Conservation (phyloP, 2,888 invertebrate species). For the Diaperis boleti region DNA sequence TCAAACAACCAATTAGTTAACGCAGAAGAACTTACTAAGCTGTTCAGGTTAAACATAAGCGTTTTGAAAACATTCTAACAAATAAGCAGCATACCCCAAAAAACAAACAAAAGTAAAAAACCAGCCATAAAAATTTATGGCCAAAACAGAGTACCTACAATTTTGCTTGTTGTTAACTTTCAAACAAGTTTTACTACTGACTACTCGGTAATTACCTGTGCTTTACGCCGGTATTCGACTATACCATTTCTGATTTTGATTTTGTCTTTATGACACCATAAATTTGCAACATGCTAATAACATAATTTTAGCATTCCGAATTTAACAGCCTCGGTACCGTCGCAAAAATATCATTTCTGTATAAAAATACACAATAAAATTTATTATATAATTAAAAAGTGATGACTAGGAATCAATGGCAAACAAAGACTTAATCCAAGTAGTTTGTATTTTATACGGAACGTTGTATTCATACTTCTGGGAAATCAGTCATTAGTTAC, state of each 20-base stretch:
- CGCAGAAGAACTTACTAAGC: no score
- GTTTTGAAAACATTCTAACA: not conserved
- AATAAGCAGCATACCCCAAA: not conserved
- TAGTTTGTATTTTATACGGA: not conserved
- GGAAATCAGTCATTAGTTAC: constrained; percentile 28
- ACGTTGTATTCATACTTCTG: constrained; percentile 7
- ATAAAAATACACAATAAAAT: constrained; percentile 1
- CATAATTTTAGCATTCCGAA: constrained; percentile 12
- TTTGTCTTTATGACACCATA: constrained; percentile 26
- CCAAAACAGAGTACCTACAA: constrained; percentile 15
- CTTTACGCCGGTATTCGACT: constrained; percentile 11
- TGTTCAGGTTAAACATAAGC: no score
- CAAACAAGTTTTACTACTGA: constrained; percentile 20
- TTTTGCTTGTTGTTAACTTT: constrained; percentile 14
- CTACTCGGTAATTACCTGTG: constrained; percentile 18
- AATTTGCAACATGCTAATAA: constrained; percentile 17
- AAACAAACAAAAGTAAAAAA: not conserved
- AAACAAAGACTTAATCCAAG: constrained; percentile 6
- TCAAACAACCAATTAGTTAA: no score
- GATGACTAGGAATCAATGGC: constrained; percentile 1
- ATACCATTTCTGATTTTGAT: constrained; percentile 3
- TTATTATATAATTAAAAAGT: not conserved
- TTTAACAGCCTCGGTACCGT: constrained; percentile 12
- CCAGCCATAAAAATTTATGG: constrained; percentile 11
- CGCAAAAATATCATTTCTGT: not conserved